phyloP scores from a whole-genome alignment of 2,113 vertebrate species.

The Cololabis saira region DNA sequence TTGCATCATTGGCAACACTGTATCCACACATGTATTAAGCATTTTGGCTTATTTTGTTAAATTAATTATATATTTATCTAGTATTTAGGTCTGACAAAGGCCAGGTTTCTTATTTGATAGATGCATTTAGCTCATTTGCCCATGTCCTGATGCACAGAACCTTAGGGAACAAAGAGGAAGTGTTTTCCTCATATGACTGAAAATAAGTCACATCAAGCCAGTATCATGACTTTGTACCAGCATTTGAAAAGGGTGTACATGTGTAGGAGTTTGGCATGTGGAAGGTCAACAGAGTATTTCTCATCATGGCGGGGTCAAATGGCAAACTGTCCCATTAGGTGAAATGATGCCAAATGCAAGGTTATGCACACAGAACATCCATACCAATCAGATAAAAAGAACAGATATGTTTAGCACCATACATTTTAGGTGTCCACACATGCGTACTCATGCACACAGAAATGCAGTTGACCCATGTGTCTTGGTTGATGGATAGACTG shows the following conservation, averaged over 20 bases:
- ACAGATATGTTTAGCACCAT: constrained; percentile 43
- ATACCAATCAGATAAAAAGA: constrained; percentile 18
- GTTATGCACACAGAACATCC: constrained; percentile 51
- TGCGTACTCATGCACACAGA: background rate
- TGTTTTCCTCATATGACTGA: no score
- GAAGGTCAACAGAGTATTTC: constrained; percentile 45
- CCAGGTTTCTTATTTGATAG: no score
- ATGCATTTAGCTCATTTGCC: no score
- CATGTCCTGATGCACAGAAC: no score
- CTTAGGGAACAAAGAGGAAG: no score
- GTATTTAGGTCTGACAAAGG: no score
- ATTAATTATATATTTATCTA: no score
- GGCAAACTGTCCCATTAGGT: constrained; percentile 57
- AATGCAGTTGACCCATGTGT: constrained; percentile 19
- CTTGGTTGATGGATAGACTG: constrained; percentile 64
- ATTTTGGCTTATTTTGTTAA: no score
- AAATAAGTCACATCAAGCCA: no score
- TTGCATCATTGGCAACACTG: no score
- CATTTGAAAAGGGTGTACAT: background rate
- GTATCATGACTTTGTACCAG: no score
- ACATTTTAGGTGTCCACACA: constrained; percentile 33
- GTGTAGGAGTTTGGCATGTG: background rate
- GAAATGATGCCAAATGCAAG: constrained; percentile 45
- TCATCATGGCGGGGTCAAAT: constrained; percentile 50
- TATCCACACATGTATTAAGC: no score